These are phyloP conservation scores for Choreutis nemorana DNA, from an alignment of 2,888 invertebrate species.

Conservation along the genomic window DNA sequence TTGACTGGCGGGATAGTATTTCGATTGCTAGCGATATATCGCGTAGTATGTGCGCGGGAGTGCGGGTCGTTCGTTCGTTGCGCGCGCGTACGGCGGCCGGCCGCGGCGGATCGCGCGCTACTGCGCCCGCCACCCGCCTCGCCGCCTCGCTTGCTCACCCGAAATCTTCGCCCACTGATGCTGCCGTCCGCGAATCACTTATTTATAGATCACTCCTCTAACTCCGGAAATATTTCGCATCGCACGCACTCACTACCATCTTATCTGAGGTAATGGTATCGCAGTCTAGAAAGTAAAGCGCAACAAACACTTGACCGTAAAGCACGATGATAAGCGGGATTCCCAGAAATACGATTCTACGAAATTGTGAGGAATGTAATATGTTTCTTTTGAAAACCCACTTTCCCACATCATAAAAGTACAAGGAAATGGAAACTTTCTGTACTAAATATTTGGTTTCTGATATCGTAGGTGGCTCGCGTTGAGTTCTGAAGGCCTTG, in stretches of 20 bases:
- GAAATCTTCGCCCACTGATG: slow-evolving; percentile 61
- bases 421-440: too few relatives aligned
- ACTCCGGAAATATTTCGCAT: slow-evolving; percentile 67
- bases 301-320: too few relatives aligned
- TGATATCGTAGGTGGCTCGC: too few relatives aligned
- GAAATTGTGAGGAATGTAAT: too few relatives aligned
- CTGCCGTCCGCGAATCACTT: slow-evolving; percentile 56
- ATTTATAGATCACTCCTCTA: slow-evolving; percentile 64
- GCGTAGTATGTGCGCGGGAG: slow-evolving; percentile 53
- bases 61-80: slow-evolving; percentile 67
- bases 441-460: too few relatives aligned
- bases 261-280: slow-evolving; percentile 42
- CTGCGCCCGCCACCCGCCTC: slow-evolving; percentile 29
- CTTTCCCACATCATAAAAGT: too few relatives aligned
- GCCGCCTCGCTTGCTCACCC: slow-evolving; percentile 41
- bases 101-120: slow-evolving; percentile 65
- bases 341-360: too few relatives aligned
- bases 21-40: slow-evolving; percentile 28
- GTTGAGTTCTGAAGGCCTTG: too few relatives aligned
- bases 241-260: slow-evolving; percentile 39
- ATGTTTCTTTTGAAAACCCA: too few relatives aligned
- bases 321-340: too few relatives aligned
- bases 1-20: too few relatives aligned
- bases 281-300: neutral
- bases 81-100: slow-evolving; percentile 61